phyloP scores from a whole-genome alignment of 2,888 invertebrate species.

The Morinoia aosen region DNA sequence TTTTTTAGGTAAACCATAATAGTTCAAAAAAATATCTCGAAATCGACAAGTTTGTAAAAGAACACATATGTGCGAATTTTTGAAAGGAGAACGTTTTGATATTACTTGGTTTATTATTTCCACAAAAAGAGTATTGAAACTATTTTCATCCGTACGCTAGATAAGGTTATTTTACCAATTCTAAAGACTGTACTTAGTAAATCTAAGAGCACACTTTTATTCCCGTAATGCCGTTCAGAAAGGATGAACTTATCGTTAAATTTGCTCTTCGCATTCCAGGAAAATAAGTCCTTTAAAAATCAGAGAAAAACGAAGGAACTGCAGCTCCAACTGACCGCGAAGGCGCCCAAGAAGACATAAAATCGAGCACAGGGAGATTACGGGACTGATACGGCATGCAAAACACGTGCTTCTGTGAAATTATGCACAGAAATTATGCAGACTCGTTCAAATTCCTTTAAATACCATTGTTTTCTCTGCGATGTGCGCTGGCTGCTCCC shows the following conservation, averaged over 20 bases:
- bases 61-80: too few species aligned
- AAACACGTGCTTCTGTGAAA: neutral
- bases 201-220: neutral
- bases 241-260: neutral
- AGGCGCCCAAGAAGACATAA: slow-evolving; percentile 2
- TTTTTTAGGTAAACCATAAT: too few species aligned
- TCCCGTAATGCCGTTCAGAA: neutral
- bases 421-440: neutral
- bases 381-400: neutral
- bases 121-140: too few species aligned
- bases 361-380: neutral
- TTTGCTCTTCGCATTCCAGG: neutral
- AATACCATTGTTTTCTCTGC: neutral
- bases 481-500: neutral
- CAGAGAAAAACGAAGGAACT: neutral
- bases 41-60: too few species aligned
- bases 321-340: neutral
- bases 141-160: too few species aligned
- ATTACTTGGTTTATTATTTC: too few species aligned
- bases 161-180: neutral
- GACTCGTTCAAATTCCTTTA: neutral
- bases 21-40: too few species aligned
- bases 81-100: too few species aligned
- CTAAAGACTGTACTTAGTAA: neutral
- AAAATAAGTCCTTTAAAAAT: neutral